These are phyloP conservation scores for Phyto melanocephala DNA, from an alignment of 2,888 invertebrate species.

Conservation along the genomic window DNA sequence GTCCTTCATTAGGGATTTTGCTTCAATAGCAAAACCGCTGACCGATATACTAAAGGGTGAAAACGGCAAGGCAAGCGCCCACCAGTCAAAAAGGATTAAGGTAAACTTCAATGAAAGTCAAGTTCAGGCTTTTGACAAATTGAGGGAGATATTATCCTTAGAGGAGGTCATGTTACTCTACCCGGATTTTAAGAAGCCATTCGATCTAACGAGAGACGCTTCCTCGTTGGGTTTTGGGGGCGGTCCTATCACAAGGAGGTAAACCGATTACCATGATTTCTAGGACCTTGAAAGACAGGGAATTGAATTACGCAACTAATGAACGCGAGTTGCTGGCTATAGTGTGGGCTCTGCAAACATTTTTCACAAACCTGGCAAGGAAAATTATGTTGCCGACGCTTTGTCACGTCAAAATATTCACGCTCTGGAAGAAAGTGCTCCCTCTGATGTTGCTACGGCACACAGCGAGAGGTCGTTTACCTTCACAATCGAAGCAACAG, in stretches of 20 bases:
- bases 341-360: slow-evolving; percentile 69
- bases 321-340: slow-evolving; percentile 73
- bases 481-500: slow-evolving; percentile 57
- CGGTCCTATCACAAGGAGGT: too few species aligned
- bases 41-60: slow-evolving; percentile 63
- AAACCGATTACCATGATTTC: too few species aligned
- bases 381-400: slow-evolving; percentile 53
- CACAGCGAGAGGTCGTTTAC: slow-evolving; percentile 61
- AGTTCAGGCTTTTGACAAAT: slow-evolving; percentile 53
- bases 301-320: slow-evolving; percentile 37
- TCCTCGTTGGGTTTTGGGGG: too few species aligned
- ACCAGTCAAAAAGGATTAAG: slow-evolving; percentile 43
- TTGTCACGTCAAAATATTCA: slow-evolving; percentile 52
- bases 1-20: slow-evolving; percentile 56
- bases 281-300: too few species aligned
- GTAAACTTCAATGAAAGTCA: slow-evolving; percentile 47
- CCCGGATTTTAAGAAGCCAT: slow-evolving; percentile 58
- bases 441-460: slow-evolving; percentile 24
- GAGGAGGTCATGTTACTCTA: slow-evolving; percentile 52
- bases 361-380: slow-evolving; percentile 53
- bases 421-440: slow-evolving; percentile 33
- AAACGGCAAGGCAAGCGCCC: slow-evolving; percentile 59
- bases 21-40: slow-evolving; percentile 60
- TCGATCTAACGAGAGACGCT: slow-evolving; percentile 60
- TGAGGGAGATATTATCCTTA: slow-evolving; percentile 44